These are phyloP conservation scores for Pollimyrus isidori DNA, from an alignment of 2,113 vertebrate species.

Conservation along the genomic window DNA sequence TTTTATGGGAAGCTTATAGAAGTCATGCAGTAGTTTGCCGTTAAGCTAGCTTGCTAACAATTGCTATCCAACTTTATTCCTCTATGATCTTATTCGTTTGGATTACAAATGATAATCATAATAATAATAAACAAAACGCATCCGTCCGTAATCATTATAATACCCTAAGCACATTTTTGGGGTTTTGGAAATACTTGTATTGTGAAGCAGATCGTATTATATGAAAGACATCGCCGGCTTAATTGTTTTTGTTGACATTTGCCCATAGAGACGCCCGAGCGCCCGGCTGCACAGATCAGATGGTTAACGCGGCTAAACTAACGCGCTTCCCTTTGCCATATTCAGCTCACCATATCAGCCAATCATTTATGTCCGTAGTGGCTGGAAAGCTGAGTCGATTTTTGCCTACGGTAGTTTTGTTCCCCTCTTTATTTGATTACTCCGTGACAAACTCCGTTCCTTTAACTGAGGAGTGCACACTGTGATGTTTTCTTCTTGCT, in stretches of 20 bases:
- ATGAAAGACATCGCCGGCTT: background rate
- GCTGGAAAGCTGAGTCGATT: background rate
- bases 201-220: background rate
- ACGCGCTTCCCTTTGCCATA: background rate
- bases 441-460: background rate
- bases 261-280: slow-evolving; percentile 13
- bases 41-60: slow-evolving; percentile 3
- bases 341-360: background rate
- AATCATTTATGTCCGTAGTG: background rate
- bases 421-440: background rate
- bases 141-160: background rate
- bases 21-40: background rate
- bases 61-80: background rate
- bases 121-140: background rate
- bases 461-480: background rate
- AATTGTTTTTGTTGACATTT: slow-evolving; percentile 21
- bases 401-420: background rate
- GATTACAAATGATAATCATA: background rate
- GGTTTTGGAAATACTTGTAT: background rate
- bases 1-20: background rate
- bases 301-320: background rate
- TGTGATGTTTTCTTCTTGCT: background rate
- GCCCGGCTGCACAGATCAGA: background rate
- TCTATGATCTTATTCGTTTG: background rate
- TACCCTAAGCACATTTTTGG: background rate